Evolutionary conservation across 2,797 vertebrate species (phyloP).

Genomic region (Rhynchonycteris naso): DNA sequence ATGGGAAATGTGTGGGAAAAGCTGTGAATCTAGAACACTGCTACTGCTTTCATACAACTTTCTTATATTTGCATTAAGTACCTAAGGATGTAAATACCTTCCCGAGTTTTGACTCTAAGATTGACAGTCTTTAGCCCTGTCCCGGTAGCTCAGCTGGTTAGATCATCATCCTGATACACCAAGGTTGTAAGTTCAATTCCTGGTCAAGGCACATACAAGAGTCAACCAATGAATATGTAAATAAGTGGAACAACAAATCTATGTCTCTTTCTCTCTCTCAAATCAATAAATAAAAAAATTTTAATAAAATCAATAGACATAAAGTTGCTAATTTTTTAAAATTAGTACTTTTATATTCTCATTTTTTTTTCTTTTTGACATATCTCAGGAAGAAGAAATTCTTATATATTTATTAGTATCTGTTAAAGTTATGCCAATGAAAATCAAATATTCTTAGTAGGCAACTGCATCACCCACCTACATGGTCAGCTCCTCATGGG

Average conservation of each 20-base stretch:
- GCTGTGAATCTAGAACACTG: background rate
- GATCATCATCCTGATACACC: no score
- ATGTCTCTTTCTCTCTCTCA: no score
- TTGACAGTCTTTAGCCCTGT: no score
- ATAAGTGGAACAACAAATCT: no score
- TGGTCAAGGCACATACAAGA: no score
- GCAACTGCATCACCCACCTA: background rate
- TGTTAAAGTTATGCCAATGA: conserved; percentile 20
- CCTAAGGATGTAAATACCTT: background rate
- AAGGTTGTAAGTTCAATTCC: no score
- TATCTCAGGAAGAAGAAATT: background rate
- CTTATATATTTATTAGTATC: background rate
- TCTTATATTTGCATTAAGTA: background rate
- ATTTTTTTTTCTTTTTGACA: background rate
- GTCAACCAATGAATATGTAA: no score
- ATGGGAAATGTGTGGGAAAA: background rate
- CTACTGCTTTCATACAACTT: background rate
- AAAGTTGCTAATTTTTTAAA: background rate
- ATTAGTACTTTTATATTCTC: conserved; percentile 1
- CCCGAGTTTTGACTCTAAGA: background rate
- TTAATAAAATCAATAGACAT: no score
- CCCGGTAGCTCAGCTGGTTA: no score
- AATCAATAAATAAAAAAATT: no score
- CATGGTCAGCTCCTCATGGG: background rate
- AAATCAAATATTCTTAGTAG: conserved; percentile 10